Conservation (phyloP, 2,888 invertebrate species). For the Chrysolina americana region DNA sequence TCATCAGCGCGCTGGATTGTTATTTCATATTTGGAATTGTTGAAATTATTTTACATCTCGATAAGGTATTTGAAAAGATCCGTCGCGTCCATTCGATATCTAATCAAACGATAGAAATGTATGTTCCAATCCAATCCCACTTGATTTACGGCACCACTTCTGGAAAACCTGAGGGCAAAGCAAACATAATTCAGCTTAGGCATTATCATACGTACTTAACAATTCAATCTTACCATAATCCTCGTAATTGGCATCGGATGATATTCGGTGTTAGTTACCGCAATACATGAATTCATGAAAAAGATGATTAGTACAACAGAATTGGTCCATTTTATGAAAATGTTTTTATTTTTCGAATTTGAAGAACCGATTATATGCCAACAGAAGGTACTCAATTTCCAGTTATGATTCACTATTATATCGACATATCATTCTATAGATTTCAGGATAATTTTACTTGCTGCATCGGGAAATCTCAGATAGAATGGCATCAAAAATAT, state of each 20-base stretch:
- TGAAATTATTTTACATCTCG: neutral
- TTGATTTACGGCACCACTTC: slow-evolving; percentile 32
- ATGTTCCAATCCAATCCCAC: slow-evolving; percentile 11
- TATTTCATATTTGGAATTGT: too few species aligned
- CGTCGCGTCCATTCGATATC: neutral
- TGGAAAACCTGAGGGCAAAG: slow-evolving; percentile 29
- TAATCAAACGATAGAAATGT: neutral
- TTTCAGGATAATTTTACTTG: too few species aligned
- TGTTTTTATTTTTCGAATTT: neutral
- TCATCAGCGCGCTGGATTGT: too few species aligned
- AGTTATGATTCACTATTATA: too few species aligned
- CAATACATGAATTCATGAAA: slow-evolving; percentile 47
- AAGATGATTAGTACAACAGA: slow-evolving; percentile 3
- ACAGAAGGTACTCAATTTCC: neutral
- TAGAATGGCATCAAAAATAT: too few species aligned
- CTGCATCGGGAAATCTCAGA: too few species aligned
- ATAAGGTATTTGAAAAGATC: neutral
- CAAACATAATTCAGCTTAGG: slow-evolving; percentile 8
- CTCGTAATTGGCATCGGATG: slow-evolving; percentile 39
- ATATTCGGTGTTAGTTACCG: slow-evolving; percentile 27
- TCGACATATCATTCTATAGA: too few species aligned
- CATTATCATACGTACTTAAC: slow-evolving; percentile 37
- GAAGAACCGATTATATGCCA: too few species aligned
- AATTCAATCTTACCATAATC: slow-evolving; percentile 41
- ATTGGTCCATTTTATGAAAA: neutral